Evolutionary conservation across 2,113 vertebrate genomes (phyloP).

Genomic region (Nycticorax nycticorax): DNA sequence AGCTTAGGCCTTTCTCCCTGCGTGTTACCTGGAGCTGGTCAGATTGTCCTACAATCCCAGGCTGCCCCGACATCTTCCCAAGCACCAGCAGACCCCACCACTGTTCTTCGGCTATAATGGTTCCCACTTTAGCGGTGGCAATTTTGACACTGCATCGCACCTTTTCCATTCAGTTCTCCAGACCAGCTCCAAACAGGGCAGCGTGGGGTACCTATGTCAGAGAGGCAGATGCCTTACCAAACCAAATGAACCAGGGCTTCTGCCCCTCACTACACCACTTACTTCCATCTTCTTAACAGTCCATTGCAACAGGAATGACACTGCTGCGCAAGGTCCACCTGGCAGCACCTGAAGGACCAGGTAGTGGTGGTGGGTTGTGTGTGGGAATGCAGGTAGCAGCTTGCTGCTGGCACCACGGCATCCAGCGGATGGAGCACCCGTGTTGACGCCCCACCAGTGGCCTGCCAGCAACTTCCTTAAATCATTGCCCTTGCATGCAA

Average conservation of each 20-base stretch:
- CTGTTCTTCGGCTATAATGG: accelerated
- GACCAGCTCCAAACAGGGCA: neutral
- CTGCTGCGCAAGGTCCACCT: neutral
- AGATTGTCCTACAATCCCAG: neutral
- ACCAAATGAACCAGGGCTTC: accelerated
- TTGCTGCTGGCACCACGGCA: neutral
- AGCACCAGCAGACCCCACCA: neutral
- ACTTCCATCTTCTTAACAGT: neutral
- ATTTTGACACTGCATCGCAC: neutral
- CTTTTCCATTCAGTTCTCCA: neutral
- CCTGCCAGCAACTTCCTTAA: neutral
- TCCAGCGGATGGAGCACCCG: neutral
- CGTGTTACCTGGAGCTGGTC: accelerated
- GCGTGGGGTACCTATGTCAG: neutral
- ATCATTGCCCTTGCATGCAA: neutral
- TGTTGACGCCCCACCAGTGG: neutral
- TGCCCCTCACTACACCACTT: neutral
- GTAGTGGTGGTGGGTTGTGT: too few species aligned
- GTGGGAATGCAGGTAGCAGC: neutral
- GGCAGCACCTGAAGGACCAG: neutral
- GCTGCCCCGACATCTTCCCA: neutral
- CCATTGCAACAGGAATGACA: neutral
- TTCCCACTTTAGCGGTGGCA: neutral
- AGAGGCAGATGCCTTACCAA: neutral
- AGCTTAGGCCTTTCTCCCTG: neutral